A percentile compares a stretch with the other conserved stretches of the same genome.
These are phyloP conservation scores for Digitonthophagus gazella DNA, from an alignment of 2,888 invertebrate species.

Conservation along the genomic window DNA sequence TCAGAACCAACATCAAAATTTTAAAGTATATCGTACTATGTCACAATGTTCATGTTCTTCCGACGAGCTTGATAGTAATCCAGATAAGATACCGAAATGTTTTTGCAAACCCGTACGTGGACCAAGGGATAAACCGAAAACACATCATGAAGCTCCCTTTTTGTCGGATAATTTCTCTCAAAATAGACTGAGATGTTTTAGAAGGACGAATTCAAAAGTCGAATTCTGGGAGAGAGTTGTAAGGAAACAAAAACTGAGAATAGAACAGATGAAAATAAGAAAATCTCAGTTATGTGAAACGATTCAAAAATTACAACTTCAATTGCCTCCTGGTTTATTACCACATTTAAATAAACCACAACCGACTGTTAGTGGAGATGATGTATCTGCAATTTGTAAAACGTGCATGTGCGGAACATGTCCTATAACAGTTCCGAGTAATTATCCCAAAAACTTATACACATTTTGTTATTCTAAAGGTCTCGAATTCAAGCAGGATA, in stretches of 20 bases:
- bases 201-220: neutral
- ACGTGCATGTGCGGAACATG: neutral
- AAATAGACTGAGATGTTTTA: neutral
- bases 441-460: neutral
- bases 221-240: constrained; percentile 6
- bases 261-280: constrained; percentile 4
- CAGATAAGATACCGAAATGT: neutral
- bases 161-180: neutral
- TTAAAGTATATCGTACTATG: neutral
- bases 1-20: neutral
- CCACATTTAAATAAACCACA: neutral
- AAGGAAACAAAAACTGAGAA: neutral
- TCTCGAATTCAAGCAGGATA: too few relatives aligned
- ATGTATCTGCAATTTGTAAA: neutral
- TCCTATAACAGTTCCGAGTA: neutral
- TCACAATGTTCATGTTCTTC: neutral
- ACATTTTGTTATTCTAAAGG: neutral
- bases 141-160: neutral
- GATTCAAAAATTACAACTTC: neutral
- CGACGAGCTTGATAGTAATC: neutral
- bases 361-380: neutral
- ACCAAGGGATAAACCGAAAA: too few relatives aligned
- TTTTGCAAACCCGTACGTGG: too few relatives aligned
- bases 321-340: neutral
- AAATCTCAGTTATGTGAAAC: neutral